Percentiles rank a stretch among this genome's conserved stretches.
These are phyloP conservation scores for Oscheius sp. DNA, from an alignment of 1,140 invertebrate genomes.

Conservation along the genomic window DNA sequence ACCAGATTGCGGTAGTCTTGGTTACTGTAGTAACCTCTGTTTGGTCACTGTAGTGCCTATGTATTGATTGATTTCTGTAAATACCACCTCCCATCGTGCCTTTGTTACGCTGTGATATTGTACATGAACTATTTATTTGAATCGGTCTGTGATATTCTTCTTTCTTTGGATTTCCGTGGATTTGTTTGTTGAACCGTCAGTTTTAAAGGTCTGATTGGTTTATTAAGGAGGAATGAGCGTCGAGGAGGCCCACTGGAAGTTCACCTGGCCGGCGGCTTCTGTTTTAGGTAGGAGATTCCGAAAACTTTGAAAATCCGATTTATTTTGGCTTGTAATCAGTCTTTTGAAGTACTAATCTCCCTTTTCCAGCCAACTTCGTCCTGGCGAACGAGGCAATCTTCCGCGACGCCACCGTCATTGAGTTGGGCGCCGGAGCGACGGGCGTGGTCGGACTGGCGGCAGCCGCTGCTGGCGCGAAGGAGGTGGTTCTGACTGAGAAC, in stretches of 20 bases:
- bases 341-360: not conserved
- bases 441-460: slow-evolving; percentile 24
- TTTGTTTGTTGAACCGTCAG: too few relatives aligned
- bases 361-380: slow-evolving; percentile 36
- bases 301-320: not conserved
- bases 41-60: too few relatives aligned
- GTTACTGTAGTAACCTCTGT: too few relatives aligned
- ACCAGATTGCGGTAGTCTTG: too few relatives aligned
- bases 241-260: slow-evolving; percentile 21
- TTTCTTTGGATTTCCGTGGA: too few relatives aligned
- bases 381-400: slow-evolving; percentile 11
- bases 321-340: slow-evolving; percentile 3
- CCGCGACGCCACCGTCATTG: slow-evolving; percentile 19
- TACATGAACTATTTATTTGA: too few relatives aligned
- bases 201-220: too few relatives aligned
- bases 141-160: too few relatives aligned
- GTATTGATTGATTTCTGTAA: too few relatives aligned
- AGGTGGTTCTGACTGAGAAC: slow-evolving; percentile 31
- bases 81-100: too few relatives aligned
- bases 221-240: too few relatives aligned
- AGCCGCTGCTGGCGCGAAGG: slow-evolving; percentile 23
- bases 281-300: slow-evolving; percentile 24
- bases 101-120: too few relatives aligned
- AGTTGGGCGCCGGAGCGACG: slow-evolving; percentile 39
- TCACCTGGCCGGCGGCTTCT: slow-evolving; percentile 22